phyloP scores from a whole-genome alignment of 2,888 invertebrate genomes.

The Hedychridium roseum region DNA sequence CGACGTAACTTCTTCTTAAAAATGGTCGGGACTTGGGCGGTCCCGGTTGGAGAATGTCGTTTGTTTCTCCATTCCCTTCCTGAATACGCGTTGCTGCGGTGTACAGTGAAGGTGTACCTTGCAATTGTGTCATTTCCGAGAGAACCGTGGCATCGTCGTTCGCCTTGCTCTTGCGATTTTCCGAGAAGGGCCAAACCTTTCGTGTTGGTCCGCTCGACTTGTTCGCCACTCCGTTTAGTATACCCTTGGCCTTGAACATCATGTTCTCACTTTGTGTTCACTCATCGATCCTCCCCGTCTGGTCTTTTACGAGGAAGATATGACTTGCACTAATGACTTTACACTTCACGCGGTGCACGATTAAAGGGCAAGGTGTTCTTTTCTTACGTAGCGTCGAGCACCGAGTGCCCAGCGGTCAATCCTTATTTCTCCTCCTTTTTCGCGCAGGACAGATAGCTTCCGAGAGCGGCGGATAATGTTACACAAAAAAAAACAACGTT shows the following conservation, averaged over 20 bases:
- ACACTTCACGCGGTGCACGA: no score
- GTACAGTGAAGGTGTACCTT: not conserved
- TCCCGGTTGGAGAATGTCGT: not conserved
- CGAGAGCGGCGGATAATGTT: no score
- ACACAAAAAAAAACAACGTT: no score
- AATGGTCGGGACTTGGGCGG: constrained; percentile 7
- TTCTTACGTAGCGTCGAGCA: no score
- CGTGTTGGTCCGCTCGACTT: not conserved
- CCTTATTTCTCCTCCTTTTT: no score
- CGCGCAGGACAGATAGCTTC: no score
- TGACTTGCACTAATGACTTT: no score
- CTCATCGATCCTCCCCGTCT: no score
- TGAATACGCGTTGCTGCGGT: not conserved
- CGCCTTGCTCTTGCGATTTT: constrained; percentile 7
- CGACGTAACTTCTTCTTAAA: not conserved
- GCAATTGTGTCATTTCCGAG: not conserved
- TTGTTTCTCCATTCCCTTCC: not conserved
- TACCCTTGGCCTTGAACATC: constrained; percentile 17
- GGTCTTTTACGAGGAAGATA: no score
- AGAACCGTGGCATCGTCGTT: not conserved
- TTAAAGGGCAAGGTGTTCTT: no score
- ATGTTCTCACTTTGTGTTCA: no score
- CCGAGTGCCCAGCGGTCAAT: no score
- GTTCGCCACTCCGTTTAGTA: constrained; percentile 3
- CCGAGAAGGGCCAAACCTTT: constrained; percentile 16